phyloP scores from a whole-genome alignment of 2,888 invertebrate species.

The Himalopsyche anomala region DNA sequence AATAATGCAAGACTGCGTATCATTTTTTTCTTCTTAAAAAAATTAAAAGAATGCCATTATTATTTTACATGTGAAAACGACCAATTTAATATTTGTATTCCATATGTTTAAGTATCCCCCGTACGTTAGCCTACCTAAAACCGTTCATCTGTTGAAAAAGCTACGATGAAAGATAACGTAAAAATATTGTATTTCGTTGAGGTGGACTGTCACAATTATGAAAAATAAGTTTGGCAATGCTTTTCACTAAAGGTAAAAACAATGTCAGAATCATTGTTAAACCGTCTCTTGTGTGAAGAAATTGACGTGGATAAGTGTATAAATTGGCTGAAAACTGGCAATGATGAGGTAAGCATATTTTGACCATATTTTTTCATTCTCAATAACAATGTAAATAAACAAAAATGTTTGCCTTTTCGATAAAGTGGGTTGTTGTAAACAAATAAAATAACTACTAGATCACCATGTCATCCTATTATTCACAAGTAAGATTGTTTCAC shows the following conservation, averaged over 20 bases:
- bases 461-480: too few species aligned
- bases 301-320: conserved; percentile 71
- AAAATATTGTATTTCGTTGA: background rate
- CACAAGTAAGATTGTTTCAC: too few species aligned
- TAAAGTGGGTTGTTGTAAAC: conserved; percentile 61
- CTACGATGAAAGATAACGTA: too few species aligned
- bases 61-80: too few species aligned
- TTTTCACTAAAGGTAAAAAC: conserved; percentile 62
- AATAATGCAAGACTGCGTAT: too few species aligned
- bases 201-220: background rate
- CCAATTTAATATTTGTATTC: too few species aligned
- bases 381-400: conserved; percentile 41
- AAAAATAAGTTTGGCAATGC: conserved; percentile 14
- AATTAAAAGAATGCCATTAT: too few species aligned
- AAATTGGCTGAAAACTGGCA: conserved; percentile 74
- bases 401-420: conserved; percentile 32
- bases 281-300: conserved; percentile 73
- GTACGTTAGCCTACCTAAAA: too few species aligned
- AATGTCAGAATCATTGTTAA: conserved; percentile 76
- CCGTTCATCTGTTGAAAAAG: too few species aligned
- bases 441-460: background rate
- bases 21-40: too few species aligned
- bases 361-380: conserved; percentile 68
- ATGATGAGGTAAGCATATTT: conserved; percentile 71
- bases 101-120: too few species aligned